These are phyloP conservation scores for Phocoena phocoena DNA, from an alignment of 2,113 vertebrate species.

Conservation along the genomic window DNA sequence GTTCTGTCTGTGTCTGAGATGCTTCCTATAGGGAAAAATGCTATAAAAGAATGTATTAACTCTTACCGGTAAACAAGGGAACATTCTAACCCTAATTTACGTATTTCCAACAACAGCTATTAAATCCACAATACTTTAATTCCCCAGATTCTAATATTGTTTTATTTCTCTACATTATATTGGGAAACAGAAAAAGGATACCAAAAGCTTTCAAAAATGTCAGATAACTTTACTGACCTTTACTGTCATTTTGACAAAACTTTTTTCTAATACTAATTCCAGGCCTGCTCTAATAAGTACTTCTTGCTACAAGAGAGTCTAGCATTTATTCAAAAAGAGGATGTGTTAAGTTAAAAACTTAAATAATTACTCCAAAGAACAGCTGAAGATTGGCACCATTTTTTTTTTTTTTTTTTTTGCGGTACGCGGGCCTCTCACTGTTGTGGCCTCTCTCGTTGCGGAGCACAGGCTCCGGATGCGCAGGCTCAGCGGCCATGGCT, in stretches of 20 bases:
- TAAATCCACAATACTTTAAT: background rate
- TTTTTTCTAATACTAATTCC: background rate
- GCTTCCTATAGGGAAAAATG: background rate
- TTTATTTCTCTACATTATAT: constrained; percentile 20
- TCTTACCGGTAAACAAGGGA: background rate
- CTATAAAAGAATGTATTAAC: background rate
- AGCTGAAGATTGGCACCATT: background rate
- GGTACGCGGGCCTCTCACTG: too few species aligned
- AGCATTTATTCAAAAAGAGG: background rate
- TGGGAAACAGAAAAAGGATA: background rate
- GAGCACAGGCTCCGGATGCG: too few species aligned
- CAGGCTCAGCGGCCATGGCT: too few species aligned
- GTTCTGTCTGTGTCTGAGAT: background rate
- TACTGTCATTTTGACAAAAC: background rate
- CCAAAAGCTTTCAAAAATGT: background rate
- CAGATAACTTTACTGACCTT: background rate
- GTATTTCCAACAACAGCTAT: background rate
- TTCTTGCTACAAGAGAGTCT: background rate
- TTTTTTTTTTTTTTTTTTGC: too few species aligned
- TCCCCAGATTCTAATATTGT: background rate
- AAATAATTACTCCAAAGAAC: background rate
- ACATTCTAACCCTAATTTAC: background rate
- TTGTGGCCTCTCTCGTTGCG: too few species aligned
- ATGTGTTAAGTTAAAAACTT: background rate
- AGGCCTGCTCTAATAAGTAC: background rate